Base-by-base conservation (phyloP, 2,797 vertebrate genomes). In the Hydrocynus forskahlii region DNA sequence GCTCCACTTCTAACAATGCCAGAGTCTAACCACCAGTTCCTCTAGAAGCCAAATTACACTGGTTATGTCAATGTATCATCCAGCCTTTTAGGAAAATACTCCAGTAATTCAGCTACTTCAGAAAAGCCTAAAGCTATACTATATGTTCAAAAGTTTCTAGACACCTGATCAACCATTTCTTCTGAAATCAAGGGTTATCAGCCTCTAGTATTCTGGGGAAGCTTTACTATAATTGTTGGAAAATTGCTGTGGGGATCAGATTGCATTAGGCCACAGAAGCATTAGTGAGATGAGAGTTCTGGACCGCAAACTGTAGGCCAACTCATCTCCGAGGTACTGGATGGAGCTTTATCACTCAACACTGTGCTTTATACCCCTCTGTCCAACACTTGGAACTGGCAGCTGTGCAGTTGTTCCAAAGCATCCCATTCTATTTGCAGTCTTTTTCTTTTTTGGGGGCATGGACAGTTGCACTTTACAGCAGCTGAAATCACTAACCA, bases 41-140 rank as follows among this genome's bases (percentile, higher is more conserved):
- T 84, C 81, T 78, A 76, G 69, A 71, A 87, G 63, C 68, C 52
- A 76, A 55, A 72, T 76, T 55, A 72, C 54, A 76, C 87, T 81
- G 86, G 81, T 86, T 86, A 81, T 87, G 79, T 86, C 81, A 84
- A 76, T 84, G 82, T 29, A 57, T 62, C 38, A 25, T 62, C 70
- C 70, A 59, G 62, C n/a, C 73, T 66, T 40, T 48, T 29, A 45
- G 23, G 43, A 74, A 77, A 64, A 74, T 60, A 48, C 35, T n/a
- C 35, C 0, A 55, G 21, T 73, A 54, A 72, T 68, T 66, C 16
- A 81, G 35, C 19, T 14, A 57, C 5, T 1, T 48, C 10, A 38
- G 4, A 7, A 17, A 10, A 79, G 55, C 14, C n/a, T 2, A n/a
- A 43, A 52, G 23, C 23, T 64, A 19, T 38, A 67, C 64, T 43